Conservation (phyloP, 2,888 invertebrate genomes). For the Ophion costatus region DNA sequence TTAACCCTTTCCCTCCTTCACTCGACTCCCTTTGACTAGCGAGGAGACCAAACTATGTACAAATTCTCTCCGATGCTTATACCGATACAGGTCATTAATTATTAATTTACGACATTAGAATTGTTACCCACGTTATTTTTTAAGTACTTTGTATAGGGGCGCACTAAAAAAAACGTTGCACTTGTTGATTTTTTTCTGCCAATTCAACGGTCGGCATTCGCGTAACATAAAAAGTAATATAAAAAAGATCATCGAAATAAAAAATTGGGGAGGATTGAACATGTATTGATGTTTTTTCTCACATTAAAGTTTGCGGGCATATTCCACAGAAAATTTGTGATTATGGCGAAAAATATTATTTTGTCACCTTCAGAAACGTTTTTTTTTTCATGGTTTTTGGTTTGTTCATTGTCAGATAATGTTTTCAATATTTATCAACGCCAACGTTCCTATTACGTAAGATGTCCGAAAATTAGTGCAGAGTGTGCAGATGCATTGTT, state of each 20-base stretch:
- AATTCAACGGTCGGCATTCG: neutral
- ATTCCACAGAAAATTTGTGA: neutral
- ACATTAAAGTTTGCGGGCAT: neutral
- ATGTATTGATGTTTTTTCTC: neutral
- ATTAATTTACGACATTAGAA: neutral
- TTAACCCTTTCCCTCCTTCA: conserved; percentile 13
- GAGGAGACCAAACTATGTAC: neutral
- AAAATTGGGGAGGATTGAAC: neutral
- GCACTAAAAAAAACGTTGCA: neutral
- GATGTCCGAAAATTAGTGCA: neutral
- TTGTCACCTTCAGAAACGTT: neutral
- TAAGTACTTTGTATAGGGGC: neutral
- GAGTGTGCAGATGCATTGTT: conserved; percentile 11
- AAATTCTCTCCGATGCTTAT: conserved; percentile 1
- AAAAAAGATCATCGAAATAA: neutral
- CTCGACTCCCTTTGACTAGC: conserved; percentile 32
- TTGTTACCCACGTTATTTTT: neutral
- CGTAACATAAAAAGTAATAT: neutral
- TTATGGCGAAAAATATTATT: neutral
- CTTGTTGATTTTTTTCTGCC: neutral
- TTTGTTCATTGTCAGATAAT: neutral
- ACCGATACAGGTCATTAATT: neutral
- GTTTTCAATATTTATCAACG: neutral
- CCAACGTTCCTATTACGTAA: neutral
- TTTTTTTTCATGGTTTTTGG: neutral